A percentile compares a stretch with the other conserved stretches of the same genome.
phyloP scores from a whole-genome alignment of 2,888 invertebrate species.

The Aphodius sticticus region DNA sequence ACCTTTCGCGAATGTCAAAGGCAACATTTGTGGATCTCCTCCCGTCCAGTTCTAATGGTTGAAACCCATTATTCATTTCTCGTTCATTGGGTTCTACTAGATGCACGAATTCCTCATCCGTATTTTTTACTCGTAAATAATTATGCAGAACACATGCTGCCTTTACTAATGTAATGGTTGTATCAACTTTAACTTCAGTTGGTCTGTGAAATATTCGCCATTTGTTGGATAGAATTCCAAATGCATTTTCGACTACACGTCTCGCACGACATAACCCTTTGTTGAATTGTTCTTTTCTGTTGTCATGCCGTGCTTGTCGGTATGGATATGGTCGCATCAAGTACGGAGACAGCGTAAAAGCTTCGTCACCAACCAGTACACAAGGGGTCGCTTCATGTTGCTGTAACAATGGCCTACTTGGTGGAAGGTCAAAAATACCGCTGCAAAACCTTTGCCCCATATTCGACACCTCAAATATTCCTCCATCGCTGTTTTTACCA shows the following conservation, averaged over 20 bases:
- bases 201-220: constrained; percentile 43
- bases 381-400: constrained; percentile 32
- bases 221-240: constrained; percentile 44
- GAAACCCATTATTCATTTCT: not conserved
- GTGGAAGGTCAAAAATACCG: constrained; percentile 11
- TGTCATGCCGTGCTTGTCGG: constrained; percentile 37
- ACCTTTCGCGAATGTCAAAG: constrained; percentile 19
- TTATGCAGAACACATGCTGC: constrained; percentile 31
- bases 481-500: constrained; percentile 42
- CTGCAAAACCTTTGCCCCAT: constrained; percentile 31
- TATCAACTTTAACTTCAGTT: constrained; percentile 41
- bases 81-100: not conserved
- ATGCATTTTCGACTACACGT: constrained; percentile 45
- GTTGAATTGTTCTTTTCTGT: constrained; percentile 42
- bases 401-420: constrained; percentile 26
- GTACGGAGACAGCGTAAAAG: constrained; percentile 39
- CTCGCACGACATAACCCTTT: constrained; percentile 38
- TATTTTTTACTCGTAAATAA: constrained; percentile 24
- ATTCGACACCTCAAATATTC: constrained; percentile 40
- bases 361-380: constrained; percentile 38
- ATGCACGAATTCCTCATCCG: not conserved
- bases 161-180: constrained; percentile 39
- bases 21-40: constrained; percentile 24
- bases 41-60: constrained; percentile 10
- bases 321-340: constrained; percentile 44